Percentiles rank a stretch among this genome's conserved stretches.
Evolutionary conservation across 2,113 vertebrate genomes (phyloP).

Genomic region (Thinocorus orbignyianus): DNA sequence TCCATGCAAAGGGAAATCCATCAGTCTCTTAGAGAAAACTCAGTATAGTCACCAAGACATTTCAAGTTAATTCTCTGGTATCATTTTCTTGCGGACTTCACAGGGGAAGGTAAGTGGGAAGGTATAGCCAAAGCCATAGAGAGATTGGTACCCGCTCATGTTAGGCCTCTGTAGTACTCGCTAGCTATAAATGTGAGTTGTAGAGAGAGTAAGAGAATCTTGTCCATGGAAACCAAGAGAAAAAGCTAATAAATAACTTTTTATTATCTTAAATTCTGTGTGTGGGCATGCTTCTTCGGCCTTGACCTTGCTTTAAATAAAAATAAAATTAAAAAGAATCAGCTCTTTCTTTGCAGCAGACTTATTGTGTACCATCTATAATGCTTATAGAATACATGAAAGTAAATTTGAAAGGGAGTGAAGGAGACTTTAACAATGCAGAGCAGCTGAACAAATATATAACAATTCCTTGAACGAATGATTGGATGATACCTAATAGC

Average conservation of each 20-base stretch:
- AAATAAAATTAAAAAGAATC: constrained; percentile 45
- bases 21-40: not conserved
- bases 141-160: not conserved
- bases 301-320: constrained; percentile 64
- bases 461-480: constrained; percentile 59
- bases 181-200: constrained; percentile 3
- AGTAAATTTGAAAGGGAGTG: constrained; percentile 51
- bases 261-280: constrained; percentile 45
- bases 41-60: not conserved
- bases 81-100: constrained; percentile 8
- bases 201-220: not conserved
- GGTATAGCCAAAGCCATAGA: not conserved
- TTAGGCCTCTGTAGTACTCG: not conserved
- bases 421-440: constrained; percentile 41
- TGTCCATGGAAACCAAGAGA: not conserved
- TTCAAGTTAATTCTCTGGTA: not conserved
- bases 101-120: not conserved
- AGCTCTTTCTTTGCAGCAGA: constrained; percentile 3
- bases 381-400: constrained; percentile 19
- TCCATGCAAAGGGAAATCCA: not conserved
- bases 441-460: constrained; percentile 48
- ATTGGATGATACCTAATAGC: constrained; percentile 60
- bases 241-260: constrained; percentile 58
- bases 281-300: constrained; percentile 29
- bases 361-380: constrained; percentile 27